A percentile compares a stretch with the other conserved stretches of the same genome.
These are phyloP conservation scores for Phrixothrix hirtus DNA, from an alignment of 2,888 invertebrate species.

Conservation along the genomic window DNA sequence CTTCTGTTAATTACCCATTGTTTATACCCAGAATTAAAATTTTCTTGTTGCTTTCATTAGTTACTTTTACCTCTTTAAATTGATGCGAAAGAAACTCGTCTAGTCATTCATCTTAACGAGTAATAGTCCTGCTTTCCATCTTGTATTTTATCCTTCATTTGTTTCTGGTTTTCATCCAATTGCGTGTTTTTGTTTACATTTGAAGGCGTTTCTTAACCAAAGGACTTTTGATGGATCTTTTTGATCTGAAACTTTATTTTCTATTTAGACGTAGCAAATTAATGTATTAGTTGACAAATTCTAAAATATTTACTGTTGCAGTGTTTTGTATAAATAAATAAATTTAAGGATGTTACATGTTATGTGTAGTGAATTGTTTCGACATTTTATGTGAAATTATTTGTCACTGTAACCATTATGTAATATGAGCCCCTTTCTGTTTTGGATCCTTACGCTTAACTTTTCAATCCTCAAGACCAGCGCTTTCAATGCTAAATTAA, in stretches of 20 bases:
- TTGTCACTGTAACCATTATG: too few relatives aligned
- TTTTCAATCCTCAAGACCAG: too few relatives aligned
- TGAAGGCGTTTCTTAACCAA: constrained; percentile 16
- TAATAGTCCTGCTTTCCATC: constrained; percentile 21
- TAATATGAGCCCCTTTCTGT: too few relatives aligned
- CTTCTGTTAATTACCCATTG: too few relatives aligned
- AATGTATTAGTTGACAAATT: constrained; percentile 12
- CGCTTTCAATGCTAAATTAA: too few relatives aligned
- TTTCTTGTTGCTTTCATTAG: constrained; percentile 23
- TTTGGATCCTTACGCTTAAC: too few relatives aligned
- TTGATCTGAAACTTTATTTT: constrained; percentile 21
- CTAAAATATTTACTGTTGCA: background rate
- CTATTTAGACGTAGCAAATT: constrained; percentile 12
- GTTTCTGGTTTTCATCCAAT: constrained; percentile 27
- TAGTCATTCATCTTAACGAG: constrained; percentile 27
- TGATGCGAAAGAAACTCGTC: constrained; percentile 12
- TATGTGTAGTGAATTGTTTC: background rate
- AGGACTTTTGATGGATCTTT: constrained; percentile 21
- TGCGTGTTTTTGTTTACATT: constrained; percentile 24
- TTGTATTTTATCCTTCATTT: constrained; percentile 25
- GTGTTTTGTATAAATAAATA: background rate
- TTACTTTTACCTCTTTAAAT: constrained; percentile 21
- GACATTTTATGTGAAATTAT: background rate
- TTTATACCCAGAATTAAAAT: constrained; percentile 16
- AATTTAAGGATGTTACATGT: background rate